Base-by-base conservation (phyloP, 2,113 vertebrate species). In the Recurvirostra avosetta region DNA sequence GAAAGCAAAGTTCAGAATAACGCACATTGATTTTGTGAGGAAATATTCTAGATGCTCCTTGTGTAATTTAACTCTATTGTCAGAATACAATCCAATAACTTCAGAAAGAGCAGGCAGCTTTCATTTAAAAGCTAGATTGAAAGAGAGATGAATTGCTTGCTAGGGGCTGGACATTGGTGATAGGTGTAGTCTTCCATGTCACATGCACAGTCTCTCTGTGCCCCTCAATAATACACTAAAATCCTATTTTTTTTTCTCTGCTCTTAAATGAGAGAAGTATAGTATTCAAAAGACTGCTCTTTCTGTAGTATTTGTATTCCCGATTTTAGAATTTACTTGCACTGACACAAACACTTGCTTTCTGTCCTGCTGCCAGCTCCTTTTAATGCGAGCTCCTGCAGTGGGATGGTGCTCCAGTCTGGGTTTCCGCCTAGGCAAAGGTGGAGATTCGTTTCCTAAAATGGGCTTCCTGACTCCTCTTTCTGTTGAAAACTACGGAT, bases 61-160 rank as follows among this genome's bases (percentile, higher is more conserved):
- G 11, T 76, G 84, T 83, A 90, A 90, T 94, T 95, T 95, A 92
- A 80, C 85, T 95, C 96, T 86, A 91, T 95, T 90, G 81, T 86
- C 53, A 73, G 86, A 82, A 91, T 62, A 52, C 45, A 92, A 79
- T 80, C 67, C 74, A 85, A 58, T 94, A 94, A 88, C 45, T 84
- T 81, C 16, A 88, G 77, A 85, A 90, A 70, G 55, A 86, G 80
- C 45, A 85, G 71, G 59, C 50, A 83, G 55, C 80, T 91, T 91
- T 77, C 87, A 59, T 94, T 91, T 74, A 66, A 94, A 75, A 87
- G 55, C 53, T 43, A 67, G 66, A 66, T 50, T 78, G 79, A n/a
- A 21, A 66, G 68, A 88, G 76, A 90, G 66, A 85, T 62, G 3
- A 85, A 68, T 81, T 91, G 34, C 89, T 95, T 89, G 43, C 83